Base-by-base conservation (phyloP, 2,797 vertebrate genomes). In the Adrianichthys oophorus region DNA sequence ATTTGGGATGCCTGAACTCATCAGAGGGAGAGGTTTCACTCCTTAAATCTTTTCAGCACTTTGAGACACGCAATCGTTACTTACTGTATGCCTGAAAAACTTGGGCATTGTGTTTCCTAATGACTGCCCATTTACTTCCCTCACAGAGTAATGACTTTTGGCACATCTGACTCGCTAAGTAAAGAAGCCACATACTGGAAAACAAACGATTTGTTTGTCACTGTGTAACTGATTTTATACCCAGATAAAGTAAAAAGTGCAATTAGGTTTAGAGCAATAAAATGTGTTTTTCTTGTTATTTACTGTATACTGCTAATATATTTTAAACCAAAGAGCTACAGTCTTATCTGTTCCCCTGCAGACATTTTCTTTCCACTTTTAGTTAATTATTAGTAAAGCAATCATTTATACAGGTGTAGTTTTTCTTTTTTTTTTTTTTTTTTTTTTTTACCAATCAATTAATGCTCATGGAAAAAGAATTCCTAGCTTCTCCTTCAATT, bases 41-140 rank as follows among this genome's bases (percentile, higher is more conserved):
- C 50, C 26, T 65, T 52, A 24, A 45, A 57, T 83, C 78, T 80
- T 63, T 76, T 37, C 65, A 84, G 63, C 68, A 70, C 67, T 72
- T 68, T 75, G 66, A 40, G 61, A 63, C 60, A 45, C 56, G 68
- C 47, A 42, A 68, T 88, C 82, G 78, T 89, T 85, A 88, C 88
- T 88, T 85, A 74, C 65, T 56, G 66, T 70, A 64, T 70, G 80
- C 71, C 32, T 67, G 76, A 72, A 79, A 78, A 84, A 85, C 80
- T 74, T 52, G 32, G 72, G 41, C 71, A 72, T 72, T 67, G 70
- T 65, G 74, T 56, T 68, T 83, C 76, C 83, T 90, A 81, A 90
- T 90, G 87, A 88, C 69, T 72, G 72, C 72, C 82, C 69, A 83
- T 88, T 81, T 80, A 80, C 72, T 85, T 85, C 82, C 79, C 77